phyloP scores from a whole-genome alignment of 2,888 invertebrate species.

The Hymenopus coronatus region DNA sequence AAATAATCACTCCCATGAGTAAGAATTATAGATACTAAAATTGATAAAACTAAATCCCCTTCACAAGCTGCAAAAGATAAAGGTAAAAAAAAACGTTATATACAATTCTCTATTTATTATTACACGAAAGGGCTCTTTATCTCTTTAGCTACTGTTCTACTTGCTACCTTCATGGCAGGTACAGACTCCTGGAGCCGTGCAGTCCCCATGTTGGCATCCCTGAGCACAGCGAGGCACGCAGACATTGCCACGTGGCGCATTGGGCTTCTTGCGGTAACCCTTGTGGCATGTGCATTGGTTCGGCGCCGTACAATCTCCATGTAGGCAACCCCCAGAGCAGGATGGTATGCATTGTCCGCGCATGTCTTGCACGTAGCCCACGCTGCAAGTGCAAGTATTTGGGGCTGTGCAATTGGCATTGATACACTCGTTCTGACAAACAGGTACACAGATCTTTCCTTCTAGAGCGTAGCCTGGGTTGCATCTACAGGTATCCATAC shows the following conservation, averaged over 20 bases:
- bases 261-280: slow-evolving; percentile 49
- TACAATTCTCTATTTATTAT: too few relatives aligned
- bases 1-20: too few relatives aligned
- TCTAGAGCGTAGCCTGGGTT: slow-evolving; percentile 22
- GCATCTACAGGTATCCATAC: slow-evolving; percentile 26
- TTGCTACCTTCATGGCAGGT: slow-evolving; percentile 26
- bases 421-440: slow-evolving; percentile 33
- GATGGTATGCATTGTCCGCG: slow-evolving; percentile 44
- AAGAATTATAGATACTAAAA: too few relatives aligned
- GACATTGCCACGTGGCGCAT: neutral
- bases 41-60: too few relatives aligned
- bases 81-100: too few relatives aligned
- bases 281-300: slow-evolving; percentile 58
- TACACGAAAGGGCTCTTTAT: too few relatives aligned
- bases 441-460: slow-evolving; percentile 30
- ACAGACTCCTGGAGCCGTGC: slow-evolving; percentile 37
- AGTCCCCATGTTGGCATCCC: slow-evolving; percentile 43
- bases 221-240: slow-evolving; percentile 37
- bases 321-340: slow-evolving; percentile 48
- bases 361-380: slow-evolving; percentile 30
- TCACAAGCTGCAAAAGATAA: too few relatives aligned
- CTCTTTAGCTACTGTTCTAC: too few relatives aligned
- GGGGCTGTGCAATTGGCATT: slow-evolving; percentile 40
- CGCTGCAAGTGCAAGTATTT: slow-evolving; percentile 42
- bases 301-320: slow-evolving; percentile 60